Evolutionary conservation across 1,140 invertebrate species (phyloP).

Genomic region (Atta colombica): DNA sequence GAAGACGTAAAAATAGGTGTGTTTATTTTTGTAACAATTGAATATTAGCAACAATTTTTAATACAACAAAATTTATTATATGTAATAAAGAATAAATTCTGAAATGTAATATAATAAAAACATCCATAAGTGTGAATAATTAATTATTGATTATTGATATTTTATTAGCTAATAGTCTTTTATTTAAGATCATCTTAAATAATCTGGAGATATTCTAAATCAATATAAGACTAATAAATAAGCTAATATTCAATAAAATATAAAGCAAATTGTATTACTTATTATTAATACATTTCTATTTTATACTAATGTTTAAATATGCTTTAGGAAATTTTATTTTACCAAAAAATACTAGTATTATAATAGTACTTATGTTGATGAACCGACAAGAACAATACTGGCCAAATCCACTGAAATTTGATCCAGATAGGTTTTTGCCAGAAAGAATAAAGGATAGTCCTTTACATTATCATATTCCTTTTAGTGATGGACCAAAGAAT

Average conservation of each 20-base stretch:
- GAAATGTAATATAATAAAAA: background rate
- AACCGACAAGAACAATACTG: constrained; percentile 88
- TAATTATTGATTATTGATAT: too few relatives aligned
- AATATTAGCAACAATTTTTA: background rate
- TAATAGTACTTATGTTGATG: constrained; percentile 75
- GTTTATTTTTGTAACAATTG: background rate
- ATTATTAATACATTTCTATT: background rate
- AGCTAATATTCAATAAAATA: background rate
- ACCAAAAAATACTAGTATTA: constrained; percentile 65
- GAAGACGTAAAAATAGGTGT: constrained; percentile 78
- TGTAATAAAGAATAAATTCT: background rate
- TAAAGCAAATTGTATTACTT: background rate
- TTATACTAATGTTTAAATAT: background rate
- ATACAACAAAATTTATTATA: background rate
- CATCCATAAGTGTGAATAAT: too few relatives aligned
- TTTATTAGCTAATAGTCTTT: too few relatives aligned
- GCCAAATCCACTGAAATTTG: constrained; percentile 88
- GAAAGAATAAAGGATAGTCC: constrained; percentile 86
- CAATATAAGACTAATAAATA: too few relatives aligned
- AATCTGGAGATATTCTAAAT: too few relatives aligned
- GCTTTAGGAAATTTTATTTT: background rate
- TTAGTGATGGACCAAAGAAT: constrained; percentile 88
- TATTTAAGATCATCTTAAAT: too few relatives aligned
- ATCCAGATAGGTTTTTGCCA: constrained; percentile 89
- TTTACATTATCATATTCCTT: constrained; percentile 87